Evolutionary conservation across 2,113 vertebrate genomes (phyloP), one percentile per base, ranked within the genome.

Genomic region (Hyperopisus bebe): DNA sequence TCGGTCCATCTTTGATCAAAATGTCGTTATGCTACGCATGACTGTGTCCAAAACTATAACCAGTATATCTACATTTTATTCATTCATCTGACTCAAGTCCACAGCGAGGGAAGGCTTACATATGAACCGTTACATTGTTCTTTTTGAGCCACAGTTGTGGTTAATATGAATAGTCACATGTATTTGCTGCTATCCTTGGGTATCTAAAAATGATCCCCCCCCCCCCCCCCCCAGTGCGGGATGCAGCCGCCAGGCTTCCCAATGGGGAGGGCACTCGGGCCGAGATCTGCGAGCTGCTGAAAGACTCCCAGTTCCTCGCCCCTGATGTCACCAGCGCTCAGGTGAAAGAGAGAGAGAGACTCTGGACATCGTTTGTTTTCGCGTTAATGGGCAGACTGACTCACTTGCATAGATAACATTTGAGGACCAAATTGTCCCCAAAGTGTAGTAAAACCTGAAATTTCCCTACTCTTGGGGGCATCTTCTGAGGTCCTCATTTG

Each of bases 291-390:
- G 98, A 99, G 90, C 95, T 99, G 88, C 95, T 99, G 42, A 99
- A 99, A 92, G 98, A 99, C 92, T 99, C 98, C 0, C 98, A 99
- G 93, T 99, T 99, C 93, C 95, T 99, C 0, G 98, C 98, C 42
- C 97, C 98, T 0, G 98, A 99, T 91, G 98, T 99, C 93, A 99
- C 98, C 44, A 99, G 98, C 91, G 97, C 98, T 92, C 98, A 99
- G 94, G 98, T 98, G 83, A 89, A 91, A 83, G 17, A 87, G 15
- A 24, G 92, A 84, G 50, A 87, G 27, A 5, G 21, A 13, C 86
- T 66, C 42, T 13, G n/a, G 5, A 15, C n/a, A 6, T 50, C 7
- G 1, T 24, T 24, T 58, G 53, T 24, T 58, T 7, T 24, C 7
- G n/a, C 83, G 3, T 48, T 50, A 13, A 80, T 19, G 42, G 19